Evolutionary conservation across 2,888 invertebrate species (phyloP).

Genomic region (Mesorhabditis spiculigera): DNA sequence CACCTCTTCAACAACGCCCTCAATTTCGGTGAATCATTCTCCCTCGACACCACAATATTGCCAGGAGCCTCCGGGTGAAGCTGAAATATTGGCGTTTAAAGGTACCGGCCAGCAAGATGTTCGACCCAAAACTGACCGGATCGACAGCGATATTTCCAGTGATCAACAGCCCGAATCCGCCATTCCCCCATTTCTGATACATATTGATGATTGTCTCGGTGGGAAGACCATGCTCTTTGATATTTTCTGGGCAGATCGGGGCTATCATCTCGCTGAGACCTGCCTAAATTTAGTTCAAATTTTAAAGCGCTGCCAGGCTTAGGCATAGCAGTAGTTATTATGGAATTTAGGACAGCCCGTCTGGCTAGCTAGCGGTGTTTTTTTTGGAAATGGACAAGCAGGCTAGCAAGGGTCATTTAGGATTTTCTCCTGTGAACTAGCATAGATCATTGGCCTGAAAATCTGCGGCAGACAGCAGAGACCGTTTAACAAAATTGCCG

Average conservation of each 20-base stretch:
- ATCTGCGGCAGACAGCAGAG: too few relatives aligned
- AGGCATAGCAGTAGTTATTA: too few relatives aligned
- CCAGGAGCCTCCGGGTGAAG: neutral
- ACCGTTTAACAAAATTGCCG: too few relatives aligned
- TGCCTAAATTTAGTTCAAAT: constrained; percentile 18
- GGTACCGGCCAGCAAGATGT: neutral
- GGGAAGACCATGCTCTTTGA: constrained; percentile 31
- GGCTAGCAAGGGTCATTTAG: too few relatives aligned
- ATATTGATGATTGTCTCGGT: constrained; percentile 27
- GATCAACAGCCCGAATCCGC: constrained; percentile 40
- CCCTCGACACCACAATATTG: neutral
- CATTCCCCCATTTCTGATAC: constrained; percentile 46
- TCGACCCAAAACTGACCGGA: neutral
- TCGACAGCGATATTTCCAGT: constrained; percentile 30
- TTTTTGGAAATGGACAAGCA: too few relatives aligned
- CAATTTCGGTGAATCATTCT: constrained; percentile 1
- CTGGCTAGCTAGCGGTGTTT: too few relatives aligned
- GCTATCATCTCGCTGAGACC: constrained; percentile 29
- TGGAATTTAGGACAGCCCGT: too few relatives aligned
- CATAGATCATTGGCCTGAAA: too few relatives aligned
- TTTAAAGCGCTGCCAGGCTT: too few relatives aligned
- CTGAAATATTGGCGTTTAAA: neutral
- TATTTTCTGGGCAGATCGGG: constrained; percentile 16
- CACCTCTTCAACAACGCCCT: constrained; percentile 1
- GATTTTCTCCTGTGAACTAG: too few relatives aligned